Evolutionary conservation across 2,797 vertebrate species (phyloP), one percentile per base, ranked within the genome.

Genomic region (Rhinoraja longicauda): DNA sequence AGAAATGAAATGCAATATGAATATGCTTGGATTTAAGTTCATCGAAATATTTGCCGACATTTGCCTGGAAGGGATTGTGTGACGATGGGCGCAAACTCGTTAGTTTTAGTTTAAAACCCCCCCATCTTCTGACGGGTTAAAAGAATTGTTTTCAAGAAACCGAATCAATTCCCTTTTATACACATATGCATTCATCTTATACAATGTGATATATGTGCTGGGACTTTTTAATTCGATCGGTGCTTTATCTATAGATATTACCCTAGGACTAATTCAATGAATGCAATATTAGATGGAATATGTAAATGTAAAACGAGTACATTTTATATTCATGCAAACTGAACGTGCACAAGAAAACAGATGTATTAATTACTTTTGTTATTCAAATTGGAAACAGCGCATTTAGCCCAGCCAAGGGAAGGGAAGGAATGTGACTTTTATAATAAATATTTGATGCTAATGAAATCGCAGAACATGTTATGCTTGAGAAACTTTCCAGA

Each of bases 391-490:
- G 90, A 90, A 72, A 53, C 90, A 39, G 90, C 5, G 90, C 36
- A 26, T 70, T 36, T 53, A 45, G 21, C 39, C n/a, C n/a, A 12
- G 39, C 70, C 70, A 53, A n/a, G 26, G n/a, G 90, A 92, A 26
- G 39, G 7, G 39, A 29, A 92, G 26, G 57, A 8, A 32, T 72
- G 36, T 53, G 90, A 92, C 19, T 93, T 81, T n/a, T 81, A 93
- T 78, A 90, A 93, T 93, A 93, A 91, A 93, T 93, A 94, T 95
- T 93, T 94, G 93, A 73, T 94, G 82, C 94, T 73, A 94, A 96
- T 95, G 96, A 95, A 95, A 94, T 73, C 93, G 95, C 96, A 94
- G 94, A 95, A 95, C 94, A 94, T 94, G 94, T 94, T 93, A 92
- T 93, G 88, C 94, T 95, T 94, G 93, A 93, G 93, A 70, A 93